Evolutionary conservation across 2,113 vertebrate species (phyloP).

Genomic region (Cepphus grylle): DNA sequence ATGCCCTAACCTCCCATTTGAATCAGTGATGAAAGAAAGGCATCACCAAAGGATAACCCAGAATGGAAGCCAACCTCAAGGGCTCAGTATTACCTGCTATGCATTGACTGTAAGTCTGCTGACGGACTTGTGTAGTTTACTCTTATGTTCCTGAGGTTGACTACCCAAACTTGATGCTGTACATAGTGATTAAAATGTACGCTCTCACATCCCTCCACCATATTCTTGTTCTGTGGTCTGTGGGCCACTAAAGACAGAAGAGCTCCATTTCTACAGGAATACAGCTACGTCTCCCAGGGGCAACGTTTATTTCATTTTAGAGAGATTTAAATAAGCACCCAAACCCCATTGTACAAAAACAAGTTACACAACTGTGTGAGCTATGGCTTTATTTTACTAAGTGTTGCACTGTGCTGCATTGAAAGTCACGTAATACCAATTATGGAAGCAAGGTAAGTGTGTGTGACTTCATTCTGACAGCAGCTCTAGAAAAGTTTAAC

Average conservation of each 20-base stretch:
- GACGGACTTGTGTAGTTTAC: background rate
- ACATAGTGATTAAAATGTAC: background rate
- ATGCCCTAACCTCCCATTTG: background rate
- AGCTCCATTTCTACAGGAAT: background rate
- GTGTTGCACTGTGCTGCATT: background rate
- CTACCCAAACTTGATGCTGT: background rate
- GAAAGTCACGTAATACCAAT: background rate
- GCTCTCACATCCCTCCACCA: background rate
- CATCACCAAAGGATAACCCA: background rate
- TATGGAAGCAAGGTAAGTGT: background rate
- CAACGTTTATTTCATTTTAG: background rate
- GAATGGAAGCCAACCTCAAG: background rate
- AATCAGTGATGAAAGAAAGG: background rate
- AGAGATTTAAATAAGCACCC: background rate
- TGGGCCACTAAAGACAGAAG: background rate
- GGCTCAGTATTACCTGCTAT: rapidly evolving
- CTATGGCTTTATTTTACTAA: background rate
- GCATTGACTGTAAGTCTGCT: background rate
- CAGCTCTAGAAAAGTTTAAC: background rate
- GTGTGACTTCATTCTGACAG: background rate
- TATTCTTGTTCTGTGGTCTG: background rate
- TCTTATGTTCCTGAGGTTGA: background rate
- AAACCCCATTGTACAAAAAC: background rate
- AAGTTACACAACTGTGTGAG: background rate
- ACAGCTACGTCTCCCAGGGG: background rate